phyloP scores from a whole-genome alignment of 2,113 vertebrate species.

The Cebus imitator region DNA sequence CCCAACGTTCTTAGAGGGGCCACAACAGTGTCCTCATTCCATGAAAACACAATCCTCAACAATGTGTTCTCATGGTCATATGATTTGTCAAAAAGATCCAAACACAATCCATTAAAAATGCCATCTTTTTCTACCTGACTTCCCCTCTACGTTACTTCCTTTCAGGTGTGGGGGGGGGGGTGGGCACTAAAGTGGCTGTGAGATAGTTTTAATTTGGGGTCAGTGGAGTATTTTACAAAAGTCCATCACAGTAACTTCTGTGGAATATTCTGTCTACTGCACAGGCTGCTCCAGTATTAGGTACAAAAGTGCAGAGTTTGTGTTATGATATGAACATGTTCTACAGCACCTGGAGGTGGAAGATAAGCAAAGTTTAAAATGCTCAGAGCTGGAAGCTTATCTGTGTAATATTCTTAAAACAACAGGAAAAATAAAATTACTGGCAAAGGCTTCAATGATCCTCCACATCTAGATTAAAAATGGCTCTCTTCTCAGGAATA shows the following conservation, averaged over 20 bases:
- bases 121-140: neutral
- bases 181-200: neutral
- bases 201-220: neutral
- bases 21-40: neutral
- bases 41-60: neutral
- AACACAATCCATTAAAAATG: neutral
- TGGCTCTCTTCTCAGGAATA: neutral
- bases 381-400: neutral
- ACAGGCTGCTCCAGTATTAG: neutral
- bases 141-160: neutral
- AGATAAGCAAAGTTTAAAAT: neutral
- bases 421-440: neutral
- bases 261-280: neutral
- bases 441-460: neutral
- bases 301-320: neutral
- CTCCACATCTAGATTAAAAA: neutral
- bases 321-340: neutral
- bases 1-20: neutral
- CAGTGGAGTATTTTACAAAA: neutral
- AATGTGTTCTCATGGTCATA: neutral
- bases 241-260: neutral
- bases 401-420: neutral
- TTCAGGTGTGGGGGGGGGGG: too few species aligned
- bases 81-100: neutral
- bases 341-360: neutral